Evolutionary conservation across 2,113 vertebrate species (phyloP).

Genomic region (Tragelaphus scriptus): DNA sequence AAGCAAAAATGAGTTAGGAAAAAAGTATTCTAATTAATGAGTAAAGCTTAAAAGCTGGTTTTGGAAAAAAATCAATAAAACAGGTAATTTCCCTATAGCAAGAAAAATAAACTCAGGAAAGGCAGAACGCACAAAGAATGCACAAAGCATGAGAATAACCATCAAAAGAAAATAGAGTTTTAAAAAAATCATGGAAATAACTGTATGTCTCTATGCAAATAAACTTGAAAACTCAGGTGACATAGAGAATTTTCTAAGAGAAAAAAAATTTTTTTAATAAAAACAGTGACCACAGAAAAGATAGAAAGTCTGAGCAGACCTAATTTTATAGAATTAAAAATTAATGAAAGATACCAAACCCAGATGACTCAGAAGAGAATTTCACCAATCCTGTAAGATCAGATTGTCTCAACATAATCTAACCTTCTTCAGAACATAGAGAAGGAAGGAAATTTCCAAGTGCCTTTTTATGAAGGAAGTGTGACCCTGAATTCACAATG

Average conservation of each 20-base stretch:
- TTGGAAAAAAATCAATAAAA: not conserved
- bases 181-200: not conserved
- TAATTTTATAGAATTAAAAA: not conserved
- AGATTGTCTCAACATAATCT: too few relatives aligned
- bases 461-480: not conserved
- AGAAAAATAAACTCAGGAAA: not conserved
- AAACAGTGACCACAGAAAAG: not conserved
- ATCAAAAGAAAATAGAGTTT: not conserved
- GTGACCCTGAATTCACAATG: fast-evolving
- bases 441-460: not conserved
- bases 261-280: not conserved
- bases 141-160: not conserved
- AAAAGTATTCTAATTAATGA: not conserved
- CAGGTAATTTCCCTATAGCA: not conserved
- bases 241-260: not conserved
- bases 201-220: not conserved
- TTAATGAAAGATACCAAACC: not conserved
- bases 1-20: not conserved
- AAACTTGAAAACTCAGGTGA: not conserved
- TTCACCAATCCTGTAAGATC: not conserved
- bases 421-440: not conserved
- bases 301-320: not conserved
- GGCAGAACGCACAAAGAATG: not conserved
- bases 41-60: not conserved
- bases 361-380: not conserved